Evolutionary conservation across 2,888 invertebrate species (phyloP).

Genomic region (Coleophora deauratella): DNA sequence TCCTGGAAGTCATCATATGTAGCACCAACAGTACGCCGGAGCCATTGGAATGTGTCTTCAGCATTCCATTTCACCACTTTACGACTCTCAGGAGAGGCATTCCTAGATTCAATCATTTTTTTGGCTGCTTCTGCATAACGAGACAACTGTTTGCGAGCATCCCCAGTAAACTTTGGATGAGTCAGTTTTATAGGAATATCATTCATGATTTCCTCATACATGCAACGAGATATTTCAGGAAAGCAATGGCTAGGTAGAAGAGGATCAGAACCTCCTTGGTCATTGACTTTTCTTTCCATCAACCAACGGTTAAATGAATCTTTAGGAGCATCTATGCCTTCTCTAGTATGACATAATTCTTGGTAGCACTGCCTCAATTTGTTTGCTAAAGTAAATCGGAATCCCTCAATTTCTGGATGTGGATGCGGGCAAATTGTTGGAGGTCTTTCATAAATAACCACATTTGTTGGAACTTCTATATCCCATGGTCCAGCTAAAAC

Average conservation of each 20-base stretch:
- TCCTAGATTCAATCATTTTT: conserved; percentile 95
- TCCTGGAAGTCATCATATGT: conserved; percentile 95
- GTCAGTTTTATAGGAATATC: conserved; percentile 97
- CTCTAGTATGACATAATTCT: conserved; percentile 93
- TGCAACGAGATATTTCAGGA: conserved; percentile 93
- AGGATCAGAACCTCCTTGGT: conserved; percentile 90
- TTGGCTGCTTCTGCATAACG: conserved; percentile 97
- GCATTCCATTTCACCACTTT: conserved; percentile 99
- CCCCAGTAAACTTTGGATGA: conserved; percentile 96
- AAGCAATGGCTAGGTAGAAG: conserved; percentile 93
- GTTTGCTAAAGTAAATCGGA: conserved; percentile 85
- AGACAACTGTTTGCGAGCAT: conserved; percentile 94
- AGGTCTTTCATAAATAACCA: conserved; percentile 89
- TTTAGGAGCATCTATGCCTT: conserved; percentile 94
- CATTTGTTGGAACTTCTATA: conserved; percentile 93
- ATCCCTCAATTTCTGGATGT: conserved; percentile 94
- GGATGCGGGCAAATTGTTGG: conserved; percentile 91
- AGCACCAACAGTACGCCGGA: conserved; percentile 92
- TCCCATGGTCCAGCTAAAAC: conserved; percentile 95
- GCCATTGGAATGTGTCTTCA: conserved; percentile 97
- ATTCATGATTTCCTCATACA: conserved; percentile 98
- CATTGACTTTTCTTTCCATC: conserved; percentile 94
- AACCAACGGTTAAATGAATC: conserved; percentile 98
- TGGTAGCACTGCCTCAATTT: conserved; percentile 94
- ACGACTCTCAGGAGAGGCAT: conserved; percentile 92